Conservation (phyloP, 2,797 vertebrate species). For the Halcyon badia region DNA sequence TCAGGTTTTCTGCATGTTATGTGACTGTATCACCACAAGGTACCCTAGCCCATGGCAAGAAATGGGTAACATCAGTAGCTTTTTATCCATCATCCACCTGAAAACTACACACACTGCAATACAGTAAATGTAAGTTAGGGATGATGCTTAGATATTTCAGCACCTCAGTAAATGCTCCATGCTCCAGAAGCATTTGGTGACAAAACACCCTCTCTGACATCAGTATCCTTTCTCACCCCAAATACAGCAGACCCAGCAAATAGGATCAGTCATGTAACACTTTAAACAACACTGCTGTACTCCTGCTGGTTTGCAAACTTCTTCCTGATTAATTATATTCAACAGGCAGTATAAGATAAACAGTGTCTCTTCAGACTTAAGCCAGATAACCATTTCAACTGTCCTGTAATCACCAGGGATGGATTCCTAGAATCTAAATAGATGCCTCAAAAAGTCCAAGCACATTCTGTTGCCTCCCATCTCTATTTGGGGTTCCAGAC, state of each 20-base stretch:
- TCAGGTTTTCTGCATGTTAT: neutral
- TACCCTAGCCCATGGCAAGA: neutral
- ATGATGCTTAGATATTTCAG: neutral
- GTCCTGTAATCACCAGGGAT: neutral
- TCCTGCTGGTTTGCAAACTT: neutral
- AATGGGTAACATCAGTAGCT: neutral
- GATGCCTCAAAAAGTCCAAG: neutral
- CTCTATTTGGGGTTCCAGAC: neutral
- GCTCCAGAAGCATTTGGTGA: neutral
- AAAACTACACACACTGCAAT: neutral
- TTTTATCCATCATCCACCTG: neutral
- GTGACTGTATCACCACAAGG: neutral
- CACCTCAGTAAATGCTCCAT: neutral
- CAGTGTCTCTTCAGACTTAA: neutral
- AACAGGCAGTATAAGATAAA: neutral
- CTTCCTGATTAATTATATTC: neutral
- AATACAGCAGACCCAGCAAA: neutral
- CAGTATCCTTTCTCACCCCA: neutral
- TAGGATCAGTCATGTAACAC: neutral
- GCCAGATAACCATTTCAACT: neutral
- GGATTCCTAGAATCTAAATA: neutral
- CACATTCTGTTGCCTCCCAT: neutral
- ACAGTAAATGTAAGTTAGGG: neutral
- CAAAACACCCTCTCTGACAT: neutral
- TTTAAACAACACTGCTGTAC: neutral